These are phyloP conservation scores for Eupithecia pulchellata DNA, from an alignment of 2,888 invertebrate species.

Conservation along the genomic window DNA sequence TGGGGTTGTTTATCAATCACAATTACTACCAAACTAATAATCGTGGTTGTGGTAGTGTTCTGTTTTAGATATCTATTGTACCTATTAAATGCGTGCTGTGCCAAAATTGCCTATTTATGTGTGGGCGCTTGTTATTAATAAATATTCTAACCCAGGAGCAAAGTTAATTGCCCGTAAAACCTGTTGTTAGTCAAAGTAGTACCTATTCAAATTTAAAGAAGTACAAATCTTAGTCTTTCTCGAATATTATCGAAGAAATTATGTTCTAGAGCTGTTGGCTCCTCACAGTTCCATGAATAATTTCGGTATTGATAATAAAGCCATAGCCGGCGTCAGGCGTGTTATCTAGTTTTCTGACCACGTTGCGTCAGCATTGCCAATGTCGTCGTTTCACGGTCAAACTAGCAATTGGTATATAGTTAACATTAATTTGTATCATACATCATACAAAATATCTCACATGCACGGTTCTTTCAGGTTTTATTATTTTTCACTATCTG, in stretches of 20 bases:
- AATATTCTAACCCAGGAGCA: not conserved
- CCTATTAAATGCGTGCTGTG: not conserved
- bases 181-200: not conserved
- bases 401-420: conserved; percentile 30
- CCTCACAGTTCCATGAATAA: not conserved
- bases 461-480: conserved; percentile 1
- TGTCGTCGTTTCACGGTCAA: conserved; percentile 64
- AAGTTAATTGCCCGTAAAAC: conserved; percentile 1
- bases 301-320: not conserved
- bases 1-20: conserved; percentile 2
- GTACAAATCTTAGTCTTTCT: not conserved
- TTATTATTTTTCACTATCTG: no score
- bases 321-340: not conserved
- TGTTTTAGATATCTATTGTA: not conserved
- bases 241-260: not conserved
- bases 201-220: not conserved
- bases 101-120: not conserved
- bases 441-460: conserved; percentile 3
- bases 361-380: conserved; percentile 56
- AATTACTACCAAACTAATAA: not conserved
- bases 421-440: conserved; percentile 18
- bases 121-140: conserved; percentile 1
- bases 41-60: not conserved
- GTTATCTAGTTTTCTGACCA: conserved; percentile 41
- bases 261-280: not conserved